These are phyloP conservation scores for Diarsia rubi DNA, from an alignment of 2,888 invertebrate species.

Conservation along the genomic window DNA sequence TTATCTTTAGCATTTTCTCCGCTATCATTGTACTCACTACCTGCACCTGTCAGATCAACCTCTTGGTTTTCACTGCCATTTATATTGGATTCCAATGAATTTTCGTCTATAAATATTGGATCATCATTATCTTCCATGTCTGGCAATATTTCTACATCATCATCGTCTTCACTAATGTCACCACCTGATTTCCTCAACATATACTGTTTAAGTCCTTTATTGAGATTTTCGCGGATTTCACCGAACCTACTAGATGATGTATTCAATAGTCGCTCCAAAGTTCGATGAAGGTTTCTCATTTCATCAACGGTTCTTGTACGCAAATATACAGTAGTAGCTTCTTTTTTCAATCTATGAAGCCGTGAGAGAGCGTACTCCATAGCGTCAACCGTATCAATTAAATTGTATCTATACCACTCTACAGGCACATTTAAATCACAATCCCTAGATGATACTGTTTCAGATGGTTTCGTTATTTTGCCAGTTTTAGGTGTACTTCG, in stretches of 20 bases:
- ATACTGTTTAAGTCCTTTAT: constrained; percentile 89
- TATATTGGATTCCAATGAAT: constrained; percentile 83
- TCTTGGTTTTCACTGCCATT: constrained; percentile 79
- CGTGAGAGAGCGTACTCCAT: constrained; percentile 90
- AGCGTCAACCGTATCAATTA: constrained; percentile 90
- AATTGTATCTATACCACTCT: constrained; percentile 92
- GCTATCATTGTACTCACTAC: constrained; percentile 89
- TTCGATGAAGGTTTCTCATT: constrained; percentile 89
- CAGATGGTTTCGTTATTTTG: constrained; percentile 57
- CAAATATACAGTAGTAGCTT: constrained; percentile 84
- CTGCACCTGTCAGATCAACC: constrained; percentile 82
- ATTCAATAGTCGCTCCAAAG: constrained; percentile 89
- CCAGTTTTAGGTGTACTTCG: constrained; percentile 49
- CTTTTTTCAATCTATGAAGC: constrained; percentile 88
- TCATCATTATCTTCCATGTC: constrained; percentile 82
- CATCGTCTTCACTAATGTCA: constrained; percentile 74
- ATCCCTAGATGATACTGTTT: constrained; percentile 65
- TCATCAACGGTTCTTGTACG: constrained; percentile 87
- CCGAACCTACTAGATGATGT: constrained; percentile 89
- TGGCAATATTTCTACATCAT: constrained; percentile 85
- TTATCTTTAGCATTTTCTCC: constrained; percentile 75
- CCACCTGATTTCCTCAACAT: constrained; percentile 79
- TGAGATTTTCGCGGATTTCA: constrained; percentile 90
- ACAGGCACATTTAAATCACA: constrained; percentile 84
- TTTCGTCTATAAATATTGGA: constrained; percentile 89